phyloP scores from a whole-genome alignment of 2,113 vertebrate genomes.

The Orthonyx spaldingii region DNA sequence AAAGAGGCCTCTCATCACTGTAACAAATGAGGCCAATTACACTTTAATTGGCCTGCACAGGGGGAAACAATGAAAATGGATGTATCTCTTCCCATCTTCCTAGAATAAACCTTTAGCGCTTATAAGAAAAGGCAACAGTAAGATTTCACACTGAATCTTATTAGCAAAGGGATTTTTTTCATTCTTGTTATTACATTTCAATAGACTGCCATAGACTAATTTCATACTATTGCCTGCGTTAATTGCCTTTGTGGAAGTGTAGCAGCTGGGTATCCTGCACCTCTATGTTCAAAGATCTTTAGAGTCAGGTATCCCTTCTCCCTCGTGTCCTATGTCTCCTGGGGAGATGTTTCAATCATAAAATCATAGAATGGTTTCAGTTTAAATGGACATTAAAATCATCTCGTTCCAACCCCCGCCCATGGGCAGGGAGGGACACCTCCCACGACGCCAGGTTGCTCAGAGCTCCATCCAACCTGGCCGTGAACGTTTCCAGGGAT shows the following conservation, averaged over 20 bases:
- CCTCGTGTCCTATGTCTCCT: rapidly evolving
- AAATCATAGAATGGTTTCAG: neutral
- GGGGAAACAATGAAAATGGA: neutral
- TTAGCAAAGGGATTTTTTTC: neutral
- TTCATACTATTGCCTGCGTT: neutral
- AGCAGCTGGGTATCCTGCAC: neutral
- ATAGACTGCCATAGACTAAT: neutral
- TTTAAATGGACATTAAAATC: neutral
- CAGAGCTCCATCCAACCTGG: neutral
- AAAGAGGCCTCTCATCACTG: neutral
- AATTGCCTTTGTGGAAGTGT: neutral
- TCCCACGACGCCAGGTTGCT: neutral
- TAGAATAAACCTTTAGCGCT: neutral
- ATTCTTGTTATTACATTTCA: neutral
- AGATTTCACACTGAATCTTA: neutral
- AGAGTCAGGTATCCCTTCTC: neutral
- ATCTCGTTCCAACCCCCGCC: rapidly evolving
- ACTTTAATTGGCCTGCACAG: neutral
- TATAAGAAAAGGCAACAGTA: neutral
- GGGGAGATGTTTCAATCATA: neutral
- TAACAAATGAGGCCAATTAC: neutral
- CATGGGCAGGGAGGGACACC: neutral
- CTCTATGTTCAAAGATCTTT: neutral
- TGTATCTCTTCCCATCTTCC: neutral
- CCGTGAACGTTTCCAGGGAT: neutral